Evolutionary conservation across 2,113 vertebrate genomes (phyloP), one percentile per base, ranked within the genome.

Genomic region (Bos indicus): DNA sequence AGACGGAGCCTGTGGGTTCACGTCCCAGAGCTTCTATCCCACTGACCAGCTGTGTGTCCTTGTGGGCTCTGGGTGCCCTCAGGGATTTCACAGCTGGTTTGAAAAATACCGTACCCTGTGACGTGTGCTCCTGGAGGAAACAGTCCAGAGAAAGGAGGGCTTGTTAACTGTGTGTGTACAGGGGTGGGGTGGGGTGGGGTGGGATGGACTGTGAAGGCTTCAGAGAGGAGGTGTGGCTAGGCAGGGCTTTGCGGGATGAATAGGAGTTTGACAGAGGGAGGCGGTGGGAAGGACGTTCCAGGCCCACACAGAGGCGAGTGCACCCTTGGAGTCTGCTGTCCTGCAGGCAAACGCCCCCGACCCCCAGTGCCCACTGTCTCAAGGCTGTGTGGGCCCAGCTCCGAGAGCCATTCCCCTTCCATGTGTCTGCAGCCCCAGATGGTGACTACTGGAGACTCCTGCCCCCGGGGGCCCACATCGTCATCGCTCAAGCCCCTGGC

Each of bases 361-460:
- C 17, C 4, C 14, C 11, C 7, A 0, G 10, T 1, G 4, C 54
- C 36, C 19, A 0, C 48, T 5, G 1, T 2, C 14, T 60, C 9
- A 1, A n/a, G 33, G 23, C 28, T 2, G 5, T 30, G 33, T 7
- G 30, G 40, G 54, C 51, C 59, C 43, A 1, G 9, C 23, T 11
- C 78, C 26, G 9, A 84, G 51, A 15, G 26, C 11, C 5, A 0
- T 4, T 13, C 21, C 3, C 19, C 2, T 3, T 56, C 64, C 36
- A 0, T 1, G 1, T 71, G 84, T 81, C 67, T 13, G 51, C 82
- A 99, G 99, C 99, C 98, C 99, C 99, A 0, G 99, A 99, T 0
- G 99, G 99, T 2, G 99, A 99, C 97, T 99, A 99, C 95, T 99
- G 99, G 99, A 98, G 99, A 17, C 98, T 99, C 43, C 98, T 99